Percentiles rank a stretch among this genome's conserved stretches.
Conservation (phyloP, 2,797 vertebrate genomes). For the Spondyliosoma cantharus region DNA sequence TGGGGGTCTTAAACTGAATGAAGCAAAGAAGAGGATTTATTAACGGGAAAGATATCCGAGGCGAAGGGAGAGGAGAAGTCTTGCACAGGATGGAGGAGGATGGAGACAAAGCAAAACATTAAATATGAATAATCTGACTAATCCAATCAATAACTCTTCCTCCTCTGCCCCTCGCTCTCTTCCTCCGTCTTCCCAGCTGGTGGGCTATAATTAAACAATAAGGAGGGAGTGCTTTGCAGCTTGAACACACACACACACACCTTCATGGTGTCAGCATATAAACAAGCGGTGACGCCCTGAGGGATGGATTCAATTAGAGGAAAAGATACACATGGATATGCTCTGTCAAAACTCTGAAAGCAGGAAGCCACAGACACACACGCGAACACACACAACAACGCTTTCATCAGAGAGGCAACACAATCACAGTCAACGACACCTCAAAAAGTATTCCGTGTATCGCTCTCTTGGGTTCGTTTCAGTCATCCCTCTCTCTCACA, state of each 20-base stretch:
- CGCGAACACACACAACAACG: constrained; percentile 41
- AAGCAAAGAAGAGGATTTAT: constrained; percentile 16
- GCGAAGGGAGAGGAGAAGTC: not conserved
- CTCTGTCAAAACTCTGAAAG: constrained; percentile 70
- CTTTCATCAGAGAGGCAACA: constrained; percentile 61
- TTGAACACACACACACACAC: constrained; percentile 56
- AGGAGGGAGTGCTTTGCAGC: constrained; percentile 37
- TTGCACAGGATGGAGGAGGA: not conserved
- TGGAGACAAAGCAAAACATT: constrained; percentile 62
- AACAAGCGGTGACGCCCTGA: constrained; percentile 71
- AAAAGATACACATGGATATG: constrained; percentile 73
- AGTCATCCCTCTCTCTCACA: constrained; percentile 19
- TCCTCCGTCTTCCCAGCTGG: constrained; percentile 64
- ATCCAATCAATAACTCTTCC: constrained; percentile 72
- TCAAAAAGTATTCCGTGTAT: constrained; percentile 61
- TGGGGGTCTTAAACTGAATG: constrained; percentile 7
- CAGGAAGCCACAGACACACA: constrained; percentile 41
- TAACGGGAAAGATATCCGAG: not conserved
- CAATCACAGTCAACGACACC: constrained; percentile 78
- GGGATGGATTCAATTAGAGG: constrained; percentile 79
- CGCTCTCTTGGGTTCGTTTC: constrained; percentile 60
- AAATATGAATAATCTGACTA: constrained; percentile 71
- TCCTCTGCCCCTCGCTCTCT: constrained; percentile 45
- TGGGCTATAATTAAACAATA: constrained; percentile 77
- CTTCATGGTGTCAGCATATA: constrained; percentile 74